Conservation (phyloP, 2,888 invertebrate species). For the Adineta ricciae region DNA sequence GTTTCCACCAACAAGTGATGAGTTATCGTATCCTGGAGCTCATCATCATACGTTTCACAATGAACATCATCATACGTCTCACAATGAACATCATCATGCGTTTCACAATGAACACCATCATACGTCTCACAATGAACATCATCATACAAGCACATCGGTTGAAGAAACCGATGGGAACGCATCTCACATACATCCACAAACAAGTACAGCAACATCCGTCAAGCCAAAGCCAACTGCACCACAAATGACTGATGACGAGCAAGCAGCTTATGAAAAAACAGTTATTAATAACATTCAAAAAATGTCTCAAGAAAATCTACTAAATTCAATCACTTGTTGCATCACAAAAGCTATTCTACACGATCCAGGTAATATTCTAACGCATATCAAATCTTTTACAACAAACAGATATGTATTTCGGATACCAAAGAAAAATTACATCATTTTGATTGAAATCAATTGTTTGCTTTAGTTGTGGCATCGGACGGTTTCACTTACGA, state of each 20-base stretch:
- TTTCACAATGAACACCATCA: not conserved
- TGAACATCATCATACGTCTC: not conserved
- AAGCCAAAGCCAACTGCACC: not conserved
- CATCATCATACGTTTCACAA: not conserved
- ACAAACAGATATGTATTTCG: no score
- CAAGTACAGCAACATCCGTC: not conserved
- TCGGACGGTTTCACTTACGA: slow-evolving; percentile 17
- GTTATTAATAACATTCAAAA: not conserved
- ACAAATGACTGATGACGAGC: not conserved
- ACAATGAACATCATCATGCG: not conserved
- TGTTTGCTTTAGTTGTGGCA: not conserved
- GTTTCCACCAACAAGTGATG: not conserved
- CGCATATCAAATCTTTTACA: no score
- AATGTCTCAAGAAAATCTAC: not conserved
- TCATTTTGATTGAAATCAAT: not conserved
- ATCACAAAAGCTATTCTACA: not conserved
- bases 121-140: not conserved
- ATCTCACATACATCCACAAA: not conserved
- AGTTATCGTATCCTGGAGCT: not conserved
- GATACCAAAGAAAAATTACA: not conserved
- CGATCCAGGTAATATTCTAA: not conserved
- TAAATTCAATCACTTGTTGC: not conserved
- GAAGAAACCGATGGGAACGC: not conserved
- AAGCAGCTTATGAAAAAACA: not conserved
- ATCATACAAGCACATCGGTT: not conserved